Evolutionary conservation across 2,797 vertebrate species (phyloP).

Genomic region (Poeciliopsis turneri): DNA sequence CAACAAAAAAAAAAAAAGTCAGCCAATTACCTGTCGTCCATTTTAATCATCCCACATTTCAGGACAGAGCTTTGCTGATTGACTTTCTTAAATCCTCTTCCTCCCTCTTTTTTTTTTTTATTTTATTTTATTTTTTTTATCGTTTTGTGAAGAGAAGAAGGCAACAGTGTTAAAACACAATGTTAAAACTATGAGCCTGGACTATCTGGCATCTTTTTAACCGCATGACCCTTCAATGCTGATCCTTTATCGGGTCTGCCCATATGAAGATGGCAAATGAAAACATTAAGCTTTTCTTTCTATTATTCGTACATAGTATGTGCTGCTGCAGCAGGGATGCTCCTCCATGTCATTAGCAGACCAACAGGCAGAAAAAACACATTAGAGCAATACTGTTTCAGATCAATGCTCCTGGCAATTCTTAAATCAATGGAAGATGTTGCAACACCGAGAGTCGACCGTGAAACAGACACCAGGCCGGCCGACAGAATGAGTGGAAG

Average conservation of each 20-base stretch:
- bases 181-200: constrained; percentile 10
- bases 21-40: background rate
- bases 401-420: constrained; percentile 78
- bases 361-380: constrained; percentile 71
- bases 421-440: constrained; percentile 80
- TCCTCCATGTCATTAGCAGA: constrained; percentile 76
- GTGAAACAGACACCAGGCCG: constrained; percentile 61
- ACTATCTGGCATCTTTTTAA: constrained; percentile 1
- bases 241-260: background rate
- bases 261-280: constrained; percentile 26
- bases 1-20: background rate
- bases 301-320: constrained; percentile 29
- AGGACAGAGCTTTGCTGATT: background rate
- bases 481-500: constrained; percentile 33
- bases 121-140: no score
- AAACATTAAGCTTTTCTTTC: constrained; percentile 14
- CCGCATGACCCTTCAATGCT: background rate
- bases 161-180: background rate
- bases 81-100: background rate
- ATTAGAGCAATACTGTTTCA: constrained; percentile 71
- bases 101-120: no score
- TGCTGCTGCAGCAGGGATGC: constrained; percentile 43
- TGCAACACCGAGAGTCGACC: constrained; percentile 75
- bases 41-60: background rate
- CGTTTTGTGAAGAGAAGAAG: background rate